Evolutionary conservation across 2,888 invertebrate genomes (phyloP).

Genomic region (Spicauda simplicius): DNA sequence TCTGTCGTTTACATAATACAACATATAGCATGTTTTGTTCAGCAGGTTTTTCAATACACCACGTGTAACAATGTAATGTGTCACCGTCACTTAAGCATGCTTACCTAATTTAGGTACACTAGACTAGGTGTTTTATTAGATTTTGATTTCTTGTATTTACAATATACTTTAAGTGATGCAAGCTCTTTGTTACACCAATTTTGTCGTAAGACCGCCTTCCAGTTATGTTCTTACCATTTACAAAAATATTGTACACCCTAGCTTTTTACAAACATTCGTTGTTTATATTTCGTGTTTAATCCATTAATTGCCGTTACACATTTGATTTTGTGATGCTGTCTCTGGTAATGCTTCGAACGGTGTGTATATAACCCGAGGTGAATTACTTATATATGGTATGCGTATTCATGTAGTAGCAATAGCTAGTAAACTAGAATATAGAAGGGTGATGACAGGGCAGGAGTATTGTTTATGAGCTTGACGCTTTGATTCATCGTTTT

Average conservation of each 20-base stretch:
- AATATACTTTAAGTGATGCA: neutral
- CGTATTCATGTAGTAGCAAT: neutral
- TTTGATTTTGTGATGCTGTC: neutral
- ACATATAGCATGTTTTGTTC: constrained; percentile 1
- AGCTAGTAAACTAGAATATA: neutral
- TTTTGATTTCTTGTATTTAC: neutral
- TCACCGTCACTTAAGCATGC: neutral
- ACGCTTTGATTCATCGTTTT: constrained; percentile 1
- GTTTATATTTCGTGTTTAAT: neutral
- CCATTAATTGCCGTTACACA: neutral
- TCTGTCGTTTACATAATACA: neutral
- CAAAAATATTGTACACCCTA: neutral
- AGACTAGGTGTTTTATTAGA: neutral
- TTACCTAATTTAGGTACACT: neutral
- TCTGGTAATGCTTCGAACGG: too few species aligned
- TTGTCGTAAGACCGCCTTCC: neutral
- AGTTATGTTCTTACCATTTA: neutral
- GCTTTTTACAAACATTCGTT: neutral
- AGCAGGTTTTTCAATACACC: neutral
- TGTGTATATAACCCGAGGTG: neutral
- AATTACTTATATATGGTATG: neutral
- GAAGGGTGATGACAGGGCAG: neutral
- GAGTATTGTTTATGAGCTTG: neutral
- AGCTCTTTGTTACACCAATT: neutral
- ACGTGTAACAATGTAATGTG: constrained; percentile 1